Conservation (phyloP, 2,113 vertebrate species). For the Hemichromis elongatus region DNA sequence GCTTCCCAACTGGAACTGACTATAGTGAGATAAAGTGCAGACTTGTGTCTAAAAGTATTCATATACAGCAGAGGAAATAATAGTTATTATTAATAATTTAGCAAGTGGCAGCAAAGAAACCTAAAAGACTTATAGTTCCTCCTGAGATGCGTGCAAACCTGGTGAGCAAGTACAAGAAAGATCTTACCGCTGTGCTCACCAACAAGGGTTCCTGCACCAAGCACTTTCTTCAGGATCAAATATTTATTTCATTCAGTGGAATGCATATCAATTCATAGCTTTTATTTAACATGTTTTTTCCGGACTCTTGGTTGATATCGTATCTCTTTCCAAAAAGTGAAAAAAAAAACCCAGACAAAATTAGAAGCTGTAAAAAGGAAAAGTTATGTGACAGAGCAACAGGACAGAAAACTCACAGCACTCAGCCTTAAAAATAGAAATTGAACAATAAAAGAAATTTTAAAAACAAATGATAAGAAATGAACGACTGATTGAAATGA, state of each 20-base stretch:
- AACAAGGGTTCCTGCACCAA: accelerated
- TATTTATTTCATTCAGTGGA: not conserved
- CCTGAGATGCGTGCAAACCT: accelerated
- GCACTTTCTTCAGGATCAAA: not conserved
- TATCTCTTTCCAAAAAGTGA: not conserved
- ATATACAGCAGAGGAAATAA: not conserved
- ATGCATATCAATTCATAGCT: too few species aligned
- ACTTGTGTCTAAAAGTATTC: not conserved
- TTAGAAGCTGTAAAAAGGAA: not conserved
- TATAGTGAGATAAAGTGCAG: not conserved
- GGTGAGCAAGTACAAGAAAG: not conserved
- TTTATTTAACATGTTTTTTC: not conserved
- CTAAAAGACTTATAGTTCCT: not conserved
- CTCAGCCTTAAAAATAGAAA: too few species aligned
- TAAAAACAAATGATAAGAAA: too few species aligned
- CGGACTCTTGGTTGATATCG: not conserved
- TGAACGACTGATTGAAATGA: not conserved
- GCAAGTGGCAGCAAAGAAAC: not conserved
- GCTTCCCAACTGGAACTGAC: not conserved
- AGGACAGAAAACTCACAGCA: too few species aligned
- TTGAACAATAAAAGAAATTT: too few species aligned
- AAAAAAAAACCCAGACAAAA: not conserved
- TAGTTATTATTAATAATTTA: not conserved
- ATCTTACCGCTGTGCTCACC: not conserved
- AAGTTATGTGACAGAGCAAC: too few species aligned